Evolutionary conservation across 2,113 vertebrate genomes (phyloP), one percentile per base, ranked within the genome.

Genomic region (Phylloscopus trochilus): DNA sequence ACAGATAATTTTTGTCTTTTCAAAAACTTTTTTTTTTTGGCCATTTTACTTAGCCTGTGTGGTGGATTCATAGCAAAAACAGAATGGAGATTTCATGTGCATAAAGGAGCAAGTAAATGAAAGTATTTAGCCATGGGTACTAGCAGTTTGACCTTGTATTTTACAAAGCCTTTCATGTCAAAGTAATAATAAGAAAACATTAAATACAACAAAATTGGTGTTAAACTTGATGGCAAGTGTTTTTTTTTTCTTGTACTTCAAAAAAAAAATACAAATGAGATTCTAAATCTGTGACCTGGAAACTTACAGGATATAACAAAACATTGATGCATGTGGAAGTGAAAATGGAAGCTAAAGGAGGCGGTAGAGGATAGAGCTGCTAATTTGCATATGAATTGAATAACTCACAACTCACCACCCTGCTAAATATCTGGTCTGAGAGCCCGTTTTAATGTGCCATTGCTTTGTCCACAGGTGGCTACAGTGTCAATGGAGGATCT

Each of bases 401-500:
- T 78, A 52, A 55, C 79, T 90, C 3, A 0, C 52, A 33, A 12
- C 18, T 33, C 60, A 27, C 7, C 41, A 33, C 10, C 7, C 28
- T 82, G 9, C 27, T 64, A 10, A 70, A 55, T 41, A 5, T 1
- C 3, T 31, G 33, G 12, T n/a, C 28, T 82, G 77, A 35, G 21
- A 70, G 26, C 20, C 7, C 83, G 28, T 70, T 79, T 26, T 87
- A 68, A 88, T 90, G 24, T 91, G 12, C 11, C 7, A 0, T 28
- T 95, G 91, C 2, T 72, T 96, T 78, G 87, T 96, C 59, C 93
- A 70, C 91, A 98, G 99, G 99, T 98, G 98, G 98, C 98, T 99
- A 99, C 98, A 99, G 98, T 97, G 98, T 98, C 98, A 99, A 99
- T 98, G 98, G 98, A 98, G 98, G 98, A 98, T 98, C 98, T 98